phyloP scores from a whole-genome alignment of 2,888 invertebrate genomes.

The Horisme vitalbata region DNA sequence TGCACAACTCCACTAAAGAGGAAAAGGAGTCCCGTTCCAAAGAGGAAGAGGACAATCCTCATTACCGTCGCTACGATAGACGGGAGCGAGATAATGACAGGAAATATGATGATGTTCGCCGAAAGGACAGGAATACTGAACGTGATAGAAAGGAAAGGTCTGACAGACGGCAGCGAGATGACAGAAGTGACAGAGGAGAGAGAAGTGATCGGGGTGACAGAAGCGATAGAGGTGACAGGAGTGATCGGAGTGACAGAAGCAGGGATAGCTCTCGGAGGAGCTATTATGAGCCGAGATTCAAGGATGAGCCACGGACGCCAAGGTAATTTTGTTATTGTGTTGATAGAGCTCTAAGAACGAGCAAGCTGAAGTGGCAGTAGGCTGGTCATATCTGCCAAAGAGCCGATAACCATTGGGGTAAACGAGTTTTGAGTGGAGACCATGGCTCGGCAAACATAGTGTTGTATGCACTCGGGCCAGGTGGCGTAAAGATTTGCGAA shows the following conservation, averaged over 20 bases:
- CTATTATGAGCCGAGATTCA: constrained; percentile 85
- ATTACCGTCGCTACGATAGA: constrained; percentile 60
- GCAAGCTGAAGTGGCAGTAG: too few relatives aligned
- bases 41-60: constrained; percentile 64
- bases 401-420: too few relatives aligned
- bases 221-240: constrained; percentile 37
- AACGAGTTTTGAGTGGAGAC: too few relatives aligned
- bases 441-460: too few relatives aligned
- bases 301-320: constrained; percentile 94
- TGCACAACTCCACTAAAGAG: constrained; percentile 87
- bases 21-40: constrained; percentile 67
- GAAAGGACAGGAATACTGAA: constrained; percentile 39
- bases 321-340: constrained; percentile 71
- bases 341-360: too few relatives aligned
- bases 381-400: too few relatives aligned
- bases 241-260: constrained; percentile 53
- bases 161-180: constrained; percentile 38
- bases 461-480: too few relatives aligned
- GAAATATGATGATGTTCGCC: constrained; percentile 47
- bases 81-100: constrained; percentile 52
- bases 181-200: constrained; percentile 47
- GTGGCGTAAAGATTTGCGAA: too few relatives aligned
- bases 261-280: constrained; percentile 74
- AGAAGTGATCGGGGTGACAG: constrained; percentile 51
- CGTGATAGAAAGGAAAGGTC: constrained; percentile 40